phyloP scores from a whole-genome alignment of 2,113 vertebrate genomes.

The Carettochelys insculpta region DNA sequence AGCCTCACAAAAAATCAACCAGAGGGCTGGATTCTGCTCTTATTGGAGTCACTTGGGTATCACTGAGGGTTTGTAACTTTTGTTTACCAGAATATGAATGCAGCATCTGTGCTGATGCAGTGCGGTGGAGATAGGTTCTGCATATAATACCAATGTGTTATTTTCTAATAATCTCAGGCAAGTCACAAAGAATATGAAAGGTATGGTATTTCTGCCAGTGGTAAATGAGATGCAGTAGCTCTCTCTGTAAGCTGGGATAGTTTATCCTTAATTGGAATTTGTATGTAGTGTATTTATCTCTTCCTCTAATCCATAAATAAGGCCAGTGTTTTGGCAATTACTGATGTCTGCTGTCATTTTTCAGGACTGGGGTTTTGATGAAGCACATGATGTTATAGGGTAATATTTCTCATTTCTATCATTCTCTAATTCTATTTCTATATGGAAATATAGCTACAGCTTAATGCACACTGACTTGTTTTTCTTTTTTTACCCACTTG shows the following conservation, averaged over 20 bases:
- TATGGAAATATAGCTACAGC: constrained; percentile 30
- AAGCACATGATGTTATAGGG: constrained; percentile 38
- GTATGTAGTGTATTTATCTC: constrained; percentile 19
- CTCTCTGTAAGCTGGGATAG: constrained; percentile 11
- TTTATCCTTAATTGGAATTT: constrained; percentile 52
- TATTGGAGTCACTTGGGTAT: not conserved
- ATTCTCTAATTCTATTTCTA: constrained; percentile 28
- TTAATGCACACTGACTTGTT: constrained; percentile 3
- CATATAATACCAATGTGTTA: fast-evolving
- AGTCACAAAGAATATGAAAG: not conserved
- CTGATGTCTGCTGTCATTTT: constrained; percentile 51
- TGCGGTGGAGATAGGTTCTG: not conserved
- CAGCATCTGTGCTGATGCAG: not conserved
- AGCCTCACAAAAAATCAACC: not conserved
- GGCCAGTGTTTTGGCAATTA: constrained; percentile 59
- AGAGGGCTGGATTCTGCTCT: not conserved
- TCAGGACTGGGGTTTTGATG: constrained; percentile 49
- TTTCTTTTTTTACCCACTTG: not conserved
- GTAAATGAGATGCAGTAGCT: not conserved
- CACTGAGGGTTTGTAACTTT: fast-evolving
- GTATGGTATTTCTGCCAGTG: constrained; percentile 12
- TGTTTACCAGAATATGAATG: fast-evolving
- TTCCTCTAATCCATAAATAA: constrained; percentile 41
- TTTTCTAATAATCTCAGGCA: not conserved
- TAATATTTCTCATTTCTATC: constrained; percentile 57